phyloP scores from a whole-genome alignment of 2,797 vertebrate genomes.

The Micrastur ruficollis region DNA sequence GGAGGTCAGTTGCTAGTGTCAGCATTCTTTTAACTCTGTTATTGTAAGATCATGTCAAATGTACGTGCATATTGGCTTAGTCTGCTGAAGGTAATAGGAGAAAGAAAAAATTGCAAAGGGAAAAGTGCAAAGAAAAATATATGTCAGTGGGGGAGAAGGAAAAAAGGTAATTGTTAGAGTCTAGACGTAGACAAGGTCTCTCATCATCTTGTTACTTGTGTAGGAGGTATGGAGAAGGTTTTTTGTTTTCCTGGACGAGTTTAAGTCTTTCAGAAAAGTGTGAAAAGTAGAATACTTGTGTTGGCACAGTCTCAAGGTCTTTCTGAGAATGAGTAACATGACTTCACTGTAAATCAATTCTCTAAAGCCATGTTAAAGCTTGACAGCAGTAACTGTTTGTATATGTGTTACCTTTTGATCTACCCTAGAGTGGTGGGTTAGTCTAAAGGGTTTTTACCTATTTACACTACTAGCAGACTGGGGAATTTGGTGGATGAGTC shows the following conservation, averaged over 20 bases:
- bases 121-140: neutral
- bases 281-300: neutral
- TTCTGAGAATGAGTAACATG: neutral
- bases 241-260: rapidly evolving
- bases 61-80: neutral
- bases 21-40: neutral
- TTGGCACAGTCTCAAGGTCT: neutral
- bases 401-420: neutral
- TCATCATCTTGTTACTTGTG: neutral
- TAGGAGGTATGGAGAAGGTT: neutral
- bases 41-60: neutral
- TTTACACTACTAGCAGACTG: neutral
- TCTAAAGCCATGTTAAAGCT: neutral
- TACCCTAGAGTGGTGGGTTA: neutral
- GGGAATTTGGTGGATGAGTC: neutral
- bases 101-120: neutral
- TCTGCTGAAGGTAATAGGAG: neutral
- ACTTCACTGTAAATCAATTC: neutral
- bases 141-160: neutral
- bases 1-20: neutral
- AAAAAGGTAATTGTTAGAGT: neutral
- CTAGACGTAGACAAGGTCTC: neutral
- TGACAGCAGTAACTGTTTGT: neutral
- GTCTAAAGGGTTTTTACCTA: neutral
- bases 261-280: neutral